Evolutionary conservation across 2,113 vertebrate species (phyloP).

Genomic region (Bombycilla garrulus): DNA sequence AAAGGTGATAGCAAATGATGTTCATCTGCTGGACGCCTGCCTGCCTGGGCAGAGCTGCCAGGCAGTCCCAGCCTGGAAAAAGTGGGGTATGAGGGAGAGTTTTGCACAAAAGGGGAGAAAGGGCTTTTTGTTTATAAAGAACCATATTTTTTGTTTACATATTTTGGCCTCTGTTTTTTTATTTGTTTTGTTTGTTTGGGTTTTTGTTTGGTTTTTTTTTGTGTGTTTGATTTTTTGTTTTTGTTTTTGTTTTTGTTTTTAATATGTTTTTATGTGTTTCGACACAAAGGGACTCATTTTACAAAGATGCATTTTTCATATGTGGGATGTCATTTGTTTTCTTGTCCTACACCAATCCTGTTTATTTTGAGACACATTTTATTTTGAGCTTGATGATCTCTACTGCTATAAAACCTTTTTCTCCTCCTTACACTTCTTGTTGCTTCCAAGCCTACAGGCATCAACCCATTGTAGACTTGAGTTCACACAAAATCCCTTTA

Average conservation of each 20-base stretch:
- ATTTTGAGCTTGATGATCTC: background rate
- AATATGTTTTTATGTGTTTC: background rate
- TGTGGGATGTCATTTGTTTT: background rate
- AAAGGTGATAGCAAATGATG: background rate
- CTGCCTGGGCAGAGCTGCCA: background rate
- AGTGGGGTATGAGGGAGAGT: background rate
- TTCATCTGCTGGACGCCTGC: background rate
- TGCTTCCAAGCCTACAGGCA: background rate
- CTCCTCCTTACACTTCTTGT: background rate
- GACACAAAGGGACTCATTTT: background rate
- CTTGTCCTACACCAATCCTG: background rate
- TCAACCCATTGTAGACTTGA: background rate
- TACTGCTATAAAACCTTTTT: background rate
- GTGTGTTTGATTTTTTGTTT: background rate
- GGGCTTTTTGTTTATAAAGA: background rate
- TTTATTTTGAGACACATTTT: background rate
- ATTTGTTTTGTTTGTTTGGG: background rate
- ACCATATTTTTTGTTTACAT: background rate
- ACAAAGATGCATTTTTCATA: fast-evolving
- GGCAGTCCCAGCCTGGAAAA: background rate
- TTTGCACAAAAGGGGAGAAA: background rate
- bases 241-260: background rate
- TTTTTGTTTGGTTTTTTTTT: no score
- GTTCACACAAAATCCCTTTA: background rate
- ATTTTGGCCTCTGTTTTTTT: fast-evolving